Conservation (phyloP, 2,797 vertebrate species). For the Anguilla pacifica region DNA sequence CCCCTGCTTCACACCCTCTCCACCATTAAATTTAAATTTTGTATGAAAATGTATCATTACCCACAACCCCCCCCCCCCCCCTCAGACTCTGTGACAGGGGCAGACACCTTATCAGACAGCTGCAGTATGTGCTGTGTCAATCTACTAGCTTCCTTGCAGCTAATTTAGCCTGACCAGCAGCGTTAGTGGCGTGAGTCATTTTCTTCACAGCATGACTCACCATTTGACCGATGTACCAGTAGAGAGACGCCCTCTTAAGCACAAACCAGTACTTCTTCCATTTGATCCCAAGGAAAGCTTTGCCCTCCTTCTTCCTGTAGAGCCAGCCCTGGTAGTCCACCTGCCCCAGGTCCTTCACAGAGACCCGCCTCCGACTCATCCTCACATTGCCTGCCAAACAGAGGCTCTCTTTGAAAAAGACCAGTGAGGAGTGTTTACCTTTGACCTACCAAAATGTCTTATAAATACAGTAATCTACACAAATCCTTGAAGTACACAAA, state of each 20-base stretch:
- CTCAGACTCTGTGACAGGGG: not conserved
- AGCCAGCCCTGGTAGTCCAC: conserved; percentile 87
- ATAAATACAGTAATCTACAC: not conserved
- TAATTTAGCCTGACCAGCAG: not conserved
- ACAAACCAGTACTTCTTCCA: conserved; percentile 94
- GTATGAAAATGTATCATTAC: not conserved
- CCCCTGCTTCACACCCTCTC: not conserved
- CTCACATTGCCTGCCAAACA: conserved; percentile 62
- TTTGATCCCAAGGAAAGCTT: conserved; percentile 80
- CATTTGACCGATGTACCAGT: conserved; percentile 81
- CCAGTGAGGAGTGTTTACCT: not conserved
- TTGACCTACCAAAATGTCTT: not conserved
- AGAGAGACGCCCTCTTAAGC: conserved; percentile 79
- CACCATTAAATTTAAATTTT: not conserved
- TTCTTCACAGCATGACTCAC: conserved; percentile 66
- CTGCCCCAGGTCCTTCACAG: conserved; percentile 82
- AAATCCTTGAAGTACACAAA: not conserved
- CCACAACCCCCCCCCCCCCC: not conserved
- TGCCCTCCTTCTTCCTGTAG: conserved; percentile 82
- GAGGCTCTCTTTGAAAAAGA: not conserved
- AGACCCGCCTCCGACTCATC: conserved; percentile 84
- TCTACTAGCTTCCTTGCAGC: not conserved
- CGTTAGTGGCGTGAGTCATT: not conserved
- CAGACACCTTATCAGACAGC: not conserved
- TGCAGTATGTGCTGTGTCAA: not conserved